Evolutionary conservation across 2,888 invertebrate genomes (phyloP), one percentile per base, ranked within the genome.

Genomic region (Acrobasis repandana): DNA sequence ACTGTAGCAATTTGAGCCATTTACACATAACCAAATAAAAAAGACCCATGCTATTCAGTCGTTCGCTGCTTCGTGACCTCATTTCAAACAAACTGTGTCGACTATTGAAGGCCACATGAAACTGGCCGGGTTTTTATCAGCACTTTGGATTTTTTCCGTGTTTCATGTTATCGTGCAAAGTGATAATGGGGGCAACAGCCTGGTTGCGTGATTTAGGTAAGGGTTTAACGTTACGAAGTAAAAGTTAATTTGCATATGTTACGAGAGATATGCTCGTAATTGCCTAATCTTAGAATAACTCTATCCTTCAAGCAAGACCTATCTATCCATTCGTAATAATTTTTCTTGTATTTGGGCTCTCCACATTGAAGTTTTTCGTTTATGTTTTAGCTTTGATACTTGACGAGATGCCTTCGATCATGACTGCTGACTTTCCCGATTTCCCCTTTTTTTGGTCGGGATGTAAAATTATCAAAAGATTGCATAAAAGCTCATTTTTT

Each of bases 171-270:
- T 90, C 90, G 82, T 79, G 73, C 80, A 81, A 82, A 76, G 77
- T 72, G 90, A 89, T 90, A 89, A 83, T 76, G 79, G 77, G 88
- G 81, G 74, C 85, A 82, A 80, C 73, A 86, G 88, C 85, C 90
- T 76, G 67, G 67, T 84, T 81, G 81, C 84, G 80, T 85, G 83
- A 85, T 82, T 78, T 76, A 84, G 51, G 20, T 16, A 51, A 50
- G 51, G 28, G 61, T 50, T 51, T 61, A 59, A n/a, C n/a, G 52
- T 57, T 60, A 34, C 58, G 63, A 62, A 62, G 61, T 62, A 56
- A 65, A 65, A 63, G 58, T 63, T 46, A 61, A 61, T 62, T 62
- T 61, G 62, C 62, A 62, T 64, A 52, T 47, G 33, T 60, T 57
- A 58, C 43, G 18, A 61, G 63, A 63, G 58, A 61, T 60, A 61